These are phyloP conservation scores for Papilio polyxenes DNA, from an alignment of 1,140 invertebrate species.

Conservation along the genomic window DNA sequence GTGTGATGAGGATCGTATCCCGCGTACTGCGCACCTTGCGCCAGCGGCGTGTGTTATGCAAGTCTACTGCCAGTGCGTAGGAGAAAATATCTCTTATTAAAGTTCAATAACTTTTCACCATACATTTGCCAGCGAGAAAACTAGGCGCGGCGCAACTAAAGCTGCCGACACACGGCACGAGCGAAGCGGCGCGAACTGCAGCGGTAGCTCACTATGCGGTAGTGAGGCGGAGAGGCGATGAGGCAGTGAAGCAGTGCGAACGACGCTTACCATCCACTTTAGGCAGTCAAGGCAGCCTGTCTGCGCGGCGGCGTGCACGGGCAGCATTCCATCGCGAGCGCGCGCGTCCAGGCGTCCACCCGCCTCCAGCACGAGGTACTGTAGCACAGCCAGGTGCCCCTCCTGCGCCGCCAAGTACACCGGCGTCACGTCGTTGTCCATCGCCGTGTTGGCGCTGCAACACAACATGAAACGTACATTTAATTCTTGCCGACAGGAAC, in stretches of 20 bases:
- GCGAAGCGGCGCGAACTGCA: not conserved
- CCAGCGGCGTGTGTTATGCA: not conserved
- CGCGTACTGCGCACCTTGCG: not conserved
- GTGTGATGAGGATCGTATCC: not conserved
- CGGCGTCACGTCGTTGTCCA: slow-evolving; percentile 95
- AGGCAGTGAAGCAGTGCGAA: not conserved
- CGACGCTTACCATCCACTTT: slow-evolving; percentile 90
- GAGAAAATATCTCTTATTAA: slow-evolving; percentile 18
- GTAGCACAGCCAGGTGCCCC: slow-evolving; percentile 91
- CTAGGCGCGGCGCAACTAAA: not conserved
- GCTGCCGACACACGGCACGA: not conserved
- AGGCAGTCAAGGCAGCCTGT: slow-evolving; percentile 92
- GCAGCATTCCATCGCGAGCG: slow-evolving; percentile 94
- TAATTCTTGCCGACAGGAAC: slow-evolving; percentile 7
- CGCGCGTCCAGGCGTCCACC: slow-evolving; percentile 87
- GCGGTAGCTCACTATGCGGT: not conserved
- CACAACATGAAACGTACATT: slow-evolving; percentile 38
- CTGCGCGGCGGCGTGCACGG: slow-evolving; percentile 92
- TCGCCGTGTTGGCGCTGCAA: slow-evolving; percentile 90
- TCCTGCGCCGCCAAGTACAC: slow-evolving; percentile 94
- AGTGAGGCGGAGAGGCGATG: not conserved
- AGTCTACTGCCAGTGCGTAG: not conserved
- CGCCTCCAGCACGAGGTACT: slow-evolving; percentile 90
- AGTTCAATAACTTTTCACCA: slow-evolving; percentile 15
- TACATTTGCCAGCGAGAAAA: slow-evolving; percentile 7